These are phyloP conservation scores for Spodoptera exigua DNA, from an alignment of 2,888 invertebrate genomes.

Conservation along the genomic window DNA sequence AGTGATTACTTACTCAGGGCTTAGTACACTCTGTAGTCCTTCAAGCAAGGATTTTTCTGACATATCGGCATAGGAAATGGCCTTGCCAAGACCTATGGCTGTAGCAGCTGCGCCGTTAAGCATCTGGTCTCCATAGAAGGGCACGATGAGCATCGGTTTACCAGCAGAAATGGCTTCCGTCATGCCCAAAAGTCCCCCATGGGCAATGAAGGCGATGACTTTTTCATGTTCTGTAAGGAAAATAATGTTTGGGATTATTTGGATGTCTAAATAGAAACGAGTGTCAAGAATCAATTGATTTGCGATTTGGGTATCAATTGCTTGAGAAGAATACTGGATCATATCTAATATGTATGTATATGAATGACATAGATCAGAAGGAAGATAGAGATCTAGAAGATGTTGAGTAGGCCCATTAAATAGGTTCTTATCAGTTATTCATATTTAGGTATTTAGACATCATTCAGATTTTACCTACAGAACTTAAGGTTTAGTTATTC, in stretches of 20 bases:
- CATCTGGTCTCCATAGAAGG: slow-evolving; percentile 91
- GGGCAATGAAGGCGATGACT: slow-evolving; percentile 89
- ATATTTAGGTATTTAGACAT: too few relatives aligned
- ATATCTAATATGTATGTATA: too few relatives aligned
- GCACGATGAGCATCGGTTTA: slow-evolving; percentile 90
- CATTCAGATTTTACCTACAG: too few relatives aligned
- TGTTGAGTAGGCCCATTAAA: too few relatives aligned
- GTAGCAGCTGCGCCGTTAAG: slow-evolving; percentile 87
- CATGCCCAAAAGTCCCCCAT: slow-evolving; percentile 90
- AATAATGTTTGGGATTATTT: not conserved
- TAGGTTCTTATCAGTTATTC: too few relatives aligned
- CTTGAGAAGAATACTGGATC: too few relatives aligned
- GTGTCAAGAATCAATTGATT: too few relatives aligned
- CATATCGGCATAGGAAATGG: slow-evolving; percentile 84
- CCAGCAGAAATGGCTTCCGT: slow-evolving; percentile 90
- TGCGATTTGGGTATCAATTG: too few relatives aligned
- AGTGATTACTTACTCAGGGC: slow-evolving; percentile 84
- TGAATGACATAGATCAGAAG: too few relatives aligned
- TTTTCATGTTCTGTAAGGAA: slow-evolving; percentile 88
- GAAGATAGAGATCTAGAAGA: too few relatives aligned
- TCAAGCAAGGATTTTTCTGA: slow-evolving; percentile 86
- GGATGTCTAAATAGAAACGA: too few relatives aligned
- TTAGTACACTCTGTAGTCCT: slow-evolving; percentile 85
- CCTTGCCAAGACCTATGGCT: slow-evolving; percentile 85
- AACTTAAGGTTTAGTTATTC: too few relatives aligned